Conservation (phyloP, 2,888 invertebrate species). For the Drosophila helvetica region DNA sequence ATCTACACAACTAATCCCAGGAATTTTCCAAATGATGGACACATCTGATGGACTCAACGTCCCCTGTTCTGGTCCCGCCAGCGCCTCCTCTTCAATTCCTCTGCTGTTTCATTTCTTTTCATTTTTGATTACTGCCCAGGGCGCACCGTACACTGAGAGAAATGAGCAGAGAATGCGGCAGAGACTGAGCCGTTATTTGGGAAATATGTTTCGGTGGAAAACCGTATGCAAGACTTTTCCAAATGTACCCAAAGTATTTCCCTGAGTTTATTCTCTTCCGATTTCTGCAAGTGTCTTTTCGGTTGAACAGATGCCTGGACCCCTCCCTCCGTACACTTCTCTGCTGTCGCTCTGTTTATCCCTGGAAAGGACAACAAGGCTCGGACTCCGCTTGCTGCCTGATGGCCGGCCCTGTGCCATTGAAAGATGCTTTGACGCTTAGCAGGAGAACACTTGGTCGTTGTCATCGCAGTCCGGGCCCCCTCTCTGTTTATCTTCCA, state of each 20-base stretch:
- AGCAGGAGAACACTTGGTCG: neutral
- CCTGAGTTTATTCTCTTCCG: neutral
- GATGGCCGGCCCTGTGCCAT: conserved; percentile 35
- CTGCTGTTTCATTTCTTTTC: conserved; percentile 33
- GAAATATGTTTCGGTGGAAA: too few species aligned
- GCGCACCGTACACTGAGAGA: conserved; percentile 12
- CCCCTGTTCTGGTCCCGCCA: neutral
- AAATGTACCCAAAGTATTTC: too few species aligned
- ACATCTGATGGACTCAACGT: conserved; percentile 36
- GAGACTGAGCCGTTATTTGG: too few species aligned
- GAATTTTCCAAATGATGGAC: conserved; percentile 65
- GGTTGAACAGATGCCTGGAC: conserved; percentile 8
- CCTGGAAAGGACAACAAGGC: conserved; percentile 35
- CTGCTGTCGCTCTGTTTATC: conserved; percentile 34
- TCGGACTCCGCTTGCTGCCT: conserved; percentile 9
- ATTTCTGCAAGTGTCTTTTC: conserved; percentile 16
- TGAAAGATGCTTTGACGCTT: conserved; percentile 38
- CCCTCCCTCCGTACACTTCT: neutral
- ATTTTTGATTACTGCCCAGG: conserved; percentile 41
- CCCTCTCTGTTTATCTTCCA: conserved; percentile 35
- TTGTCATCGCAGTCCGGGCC: neutral
- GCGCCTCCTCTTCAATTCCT: conserved; percentile 3
- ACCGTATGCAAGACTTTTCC: too few species aligned
- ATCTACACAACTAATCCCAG: conserved; percentile 65
- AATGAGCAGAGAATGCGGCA: neutral